phyloP scores from a whole-genome alignment of 2,113 vertebrate species.

The Cavia aperea region DNA sequence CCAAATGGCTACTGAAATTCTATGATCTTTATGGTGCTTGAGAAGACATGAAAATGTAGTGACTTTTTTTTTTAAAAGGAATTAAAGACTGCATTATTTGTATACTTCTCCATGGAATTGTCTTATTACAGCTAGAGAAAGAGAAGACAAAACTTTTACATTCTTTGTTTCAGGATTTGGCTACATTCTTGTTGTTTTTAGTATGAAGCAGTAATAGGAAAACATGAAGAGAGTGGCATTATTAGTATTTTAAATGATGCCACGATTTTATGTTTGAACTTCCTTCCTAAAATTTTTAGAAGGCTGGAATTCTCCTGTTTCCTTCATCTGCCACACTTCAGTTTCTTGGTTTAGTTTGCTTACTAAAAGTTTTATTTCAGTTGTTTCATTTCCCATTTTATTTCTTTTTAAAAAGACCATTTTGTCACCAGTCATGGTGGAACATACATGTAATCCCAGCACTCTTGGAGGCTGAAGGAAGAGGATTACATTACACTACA shows the following conservation, averaged over 20 bases:
- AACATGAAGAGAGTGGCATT: neutral
- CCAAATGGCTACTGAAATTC: neutral
- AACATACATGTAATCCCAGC: neutral
- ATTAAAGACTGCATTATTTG: neutral
- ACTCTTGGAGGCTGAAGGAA: neutral
- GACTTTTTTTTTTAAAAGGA: neutral
- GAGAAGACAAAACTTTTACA: neutral
- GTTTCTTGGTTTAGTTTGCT: neutral
- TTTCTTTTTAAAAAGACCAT: neutral
- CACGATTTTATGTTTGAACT: slow-evolving; percentile 13
- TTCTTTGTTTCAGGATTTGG: neutral
- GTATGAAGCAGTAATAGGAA: neutral
- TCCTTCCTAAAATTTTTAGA: neutral
- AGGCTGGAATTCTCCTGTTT: neutral
- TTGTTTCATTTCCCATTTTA: neutral
- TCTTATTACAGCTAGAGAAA: neutral
- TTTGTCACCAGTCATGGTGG: neutral
- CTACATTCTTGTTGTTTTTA: neutral
- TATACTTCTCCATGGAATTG: neutral
- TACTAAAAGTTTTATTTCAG: neutral
- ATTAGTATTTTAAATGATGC: neutral
- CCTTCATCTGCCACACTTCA: neutral
- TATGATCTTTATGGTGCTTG: neutral
- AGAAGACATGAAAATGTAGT: slow-evolving; percentile 4
- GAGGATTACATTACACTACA: neutral